Conservation (phyloP, 2,888 invertebrate genomes). For the Phyllotreta striolata region DNA sequence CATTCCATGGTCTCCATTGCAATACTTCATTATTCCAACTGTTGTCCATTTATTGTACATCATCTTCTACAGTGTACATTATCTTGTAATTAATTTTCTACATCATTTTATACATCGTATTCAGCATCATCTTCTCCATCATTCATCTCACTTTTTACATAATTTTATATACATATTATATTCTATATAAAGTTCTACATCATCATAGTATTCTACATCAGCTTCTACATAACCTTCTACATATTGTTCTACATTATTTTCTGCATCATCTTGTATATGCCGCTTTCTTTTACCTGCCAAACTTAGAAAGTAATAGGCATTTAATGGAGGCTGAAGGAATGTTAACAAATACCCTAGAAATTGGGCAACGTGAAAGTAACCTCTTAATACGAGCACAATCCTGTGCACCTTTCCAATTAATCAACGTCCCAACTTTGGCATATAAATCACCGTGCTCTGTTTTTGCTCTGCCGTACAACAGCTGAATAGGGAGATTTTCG, state of each 20-base stretch:
- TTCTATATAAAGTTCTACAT: background rate
- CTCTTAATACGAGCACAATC: slow-evolving; percentile 2
- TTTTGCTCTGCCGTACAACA: slow-evolving; percentile 5
- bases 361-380: background rate
- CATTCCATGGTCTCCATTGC: too few relatives aligned
- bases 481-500: background rate
- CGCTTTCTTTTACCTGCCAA: too few relatives aligned
- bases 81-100: too few relatives aligned
- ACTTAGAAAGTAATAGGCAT: too few relatives aligned
- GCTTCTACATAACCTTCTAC: background rate
- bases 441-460: slow-evolving; percentile 12
- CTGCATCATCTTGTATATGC: too few relatives aligned
- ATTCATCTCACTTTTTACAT: too few relatives aligned
- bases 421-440: slow-evolving; percentile 19
- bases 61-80: too few relatives aligned
- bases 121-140: too few relatives aligned
- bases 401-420: slow-evolving; percentile 9
- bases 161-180: too few relatives aligned
- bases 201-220: background rate
- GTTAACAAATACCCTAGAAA: background rate
- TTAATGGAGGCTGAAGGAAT: background rate
- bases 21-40: too few relatives aligned
- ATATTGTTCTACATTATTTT: background rate
- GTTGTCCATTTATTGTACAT: too few relatives aligned
- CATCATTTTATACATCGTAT: too few relatives aligned